phyloP scores from a whole-genome alignment of 1,140 invertebrate species.

The Lamellibrachia luymesi region DNA sequence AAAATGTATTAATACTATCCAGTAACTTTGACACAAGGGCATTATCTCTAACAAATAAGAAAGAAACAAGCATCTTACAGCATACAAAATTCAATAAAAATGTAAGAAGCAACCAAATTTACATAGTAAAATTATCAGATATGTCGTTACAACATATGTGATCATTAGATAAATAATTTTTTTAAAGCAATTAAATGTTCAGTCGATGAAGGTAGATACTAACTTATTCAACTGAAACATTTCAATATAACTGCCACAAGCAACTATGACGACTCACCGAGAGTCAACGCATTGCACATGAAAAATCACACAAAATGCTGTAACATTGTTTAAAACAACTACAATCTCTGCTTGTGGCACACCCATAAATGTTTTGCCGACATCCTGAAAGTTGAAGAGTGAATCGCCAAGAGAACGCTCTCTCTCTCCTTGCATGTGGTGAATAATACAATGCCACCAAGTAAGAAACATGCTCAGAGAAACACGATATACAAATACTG shows the following conservation, averaged over 20 bases:
- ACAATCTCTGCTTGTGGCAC: neutral
- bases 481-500: neutral
- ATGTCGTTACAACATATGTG: neutral
- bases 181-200: no score
- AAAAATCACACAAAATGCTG: neutral
- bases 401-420: neutral
- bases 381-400: neutral
- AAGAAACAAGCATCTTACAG: neutral
- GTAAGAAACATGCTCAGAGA: neutral
- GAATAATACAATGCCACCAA: neutral
- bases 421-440: neutral
- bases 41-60: neutral
- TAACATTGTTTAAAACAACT: neutral
- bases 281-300: neutral
- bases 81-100: neutral
- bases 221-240: neutral
- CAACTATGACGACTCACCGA: neutral
- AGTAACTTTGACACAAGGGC: neutral
- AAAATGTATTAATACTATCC: neutral
- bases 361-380: neutral
- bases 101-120: neutral
- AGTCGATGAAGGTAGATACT: neutral
- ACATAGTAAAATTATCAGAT: neutral
- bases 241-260: neutral
- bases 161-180: neutral